These are phyloP conservation scores for Archivesica marissinica DNA, from an alignment of 1,140 invertebrate species.

Conservation along the genomic window DNA sequence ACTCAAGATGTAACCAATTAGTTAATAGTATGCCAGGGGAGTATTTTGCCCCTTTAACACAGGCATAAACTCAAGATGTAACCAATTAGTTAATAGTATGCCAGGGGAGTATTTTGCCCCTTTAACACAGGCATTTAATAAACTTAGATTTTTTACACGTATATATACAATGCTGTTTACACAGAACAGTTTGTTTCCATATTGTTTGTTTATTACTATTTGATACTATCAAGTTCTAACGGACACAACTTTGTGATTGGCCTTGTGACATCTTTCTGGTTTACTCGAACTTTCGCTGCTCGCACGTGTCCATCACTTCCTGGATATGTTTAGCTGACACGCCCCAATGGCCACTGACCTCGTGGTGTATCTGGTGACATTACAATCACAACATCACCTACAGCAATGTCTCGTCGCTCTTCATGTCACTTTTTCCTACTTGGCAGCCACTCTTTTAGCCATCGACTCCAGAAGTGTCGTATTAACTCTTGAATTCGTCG, in stretches of 20 bases:
- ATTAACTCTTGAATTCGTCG: conserved; percentile 42
- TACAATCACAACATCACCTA: conserved; percentile 39
- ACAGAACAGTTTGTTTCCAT: conserved; percentile 3
- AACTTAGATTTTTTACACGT: background rate
- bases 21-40: too few relatives aligned
- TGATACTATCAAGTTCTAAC: background rate
- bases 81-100: too few relatives aligned
- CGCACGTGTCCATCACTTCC: conserved; percentile 47
- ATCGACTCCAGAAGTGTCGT: conserved; percentile 47
- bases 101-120: too few relatives aligned
- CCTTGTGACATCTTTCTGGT: background rate
- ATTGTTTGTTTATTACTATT: background rate
- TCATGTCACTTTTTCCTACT: conserved; percentile 22
- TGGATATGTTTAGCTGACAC: conserved; percentile 15
- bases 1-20: too few relatives aligned
- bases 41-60: too few relatives aligned
- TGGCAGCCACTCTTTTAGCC: conserved; percentile 52
- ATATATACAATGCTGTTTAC: background rate
- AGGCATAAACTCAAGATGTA: too few relatives aligned
- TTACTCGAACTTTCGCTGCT: background rate
- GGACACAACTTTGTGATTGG: background rate
- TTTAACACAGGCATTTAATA: background rate
- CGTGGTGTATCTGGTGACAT: background rate
- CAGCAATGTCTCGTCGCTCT: background rate
- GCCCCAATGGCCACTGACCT: conserved; percentile 36